phyloP scores from a whole-genome alignment of 1,140 invertebrate species.

The Vanessa atalanta region DNA sequence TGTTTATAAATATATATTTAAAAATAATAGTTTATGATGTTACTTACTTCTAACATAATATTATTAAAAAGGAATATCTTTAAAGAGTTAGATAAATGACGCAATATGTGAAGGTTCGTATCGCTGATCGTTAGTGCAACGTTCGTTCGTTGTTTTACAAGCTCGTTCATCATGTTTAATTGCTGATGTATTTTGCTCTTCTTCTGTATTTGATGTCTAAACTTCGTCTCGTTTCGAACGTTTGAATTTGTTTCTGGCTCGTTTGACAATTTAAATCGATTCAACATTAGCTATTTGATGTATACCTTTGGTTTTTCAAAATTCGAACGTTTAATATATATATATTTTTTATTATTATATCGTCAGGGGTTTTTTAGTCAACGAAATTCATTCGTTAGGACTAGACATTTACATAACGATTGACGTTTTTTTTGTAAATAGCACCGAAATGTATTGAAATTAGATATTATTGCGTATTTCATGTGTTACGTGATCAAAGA shows the following conservation, averaged over 20 bases:
- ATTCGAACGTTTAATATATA: too few species aligned
- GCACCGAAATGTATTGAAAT: too few species aligned
- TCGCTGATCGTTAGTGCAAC: slow-evolving; percentile 57
- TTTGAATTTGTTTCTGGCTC: not conserved
- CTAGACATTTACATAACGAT: too few species aligned
- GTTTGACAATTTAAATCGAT: not conserved
- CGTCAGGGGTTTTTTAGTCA: too few species aligned
- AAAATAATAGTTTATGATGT: not conserved
- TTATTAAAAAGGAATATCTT: not conserved
- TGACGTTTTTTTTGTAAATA: too few species aligned
- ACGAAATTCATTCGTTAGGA: too few species aligned
- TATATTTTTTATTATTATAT: too few species aligned
- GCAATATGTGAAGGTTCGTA: slow-evolving; percentile 12
- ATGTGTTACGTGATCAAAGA: too few species aligned
- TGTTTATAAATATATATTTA: too few species aligned
- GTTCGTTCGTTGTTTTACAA: slow-evolving; percentile 49
- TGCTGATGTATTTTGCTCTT: slow-evolving; percentile 47
- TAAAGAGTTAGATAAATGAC: slow-evolving; percentile 11
- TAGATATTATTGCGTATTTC: too few species aligned
- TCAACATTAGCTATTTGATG: not conserved
- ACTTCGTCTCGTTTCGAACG: slow-evolving; percentile 16
- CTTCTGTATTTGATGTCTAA: slow-evolving; percentile 22
- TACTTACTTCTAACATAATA: not conserved
- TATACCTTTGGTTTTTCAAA: not conserved
- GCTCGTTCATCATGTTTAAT: slow-evolving; percentile 69